phyloP scores from a whole-genome alignment of 2,113 vertebrate genomes.

The Aphelocoma coerulescens region DNA sequence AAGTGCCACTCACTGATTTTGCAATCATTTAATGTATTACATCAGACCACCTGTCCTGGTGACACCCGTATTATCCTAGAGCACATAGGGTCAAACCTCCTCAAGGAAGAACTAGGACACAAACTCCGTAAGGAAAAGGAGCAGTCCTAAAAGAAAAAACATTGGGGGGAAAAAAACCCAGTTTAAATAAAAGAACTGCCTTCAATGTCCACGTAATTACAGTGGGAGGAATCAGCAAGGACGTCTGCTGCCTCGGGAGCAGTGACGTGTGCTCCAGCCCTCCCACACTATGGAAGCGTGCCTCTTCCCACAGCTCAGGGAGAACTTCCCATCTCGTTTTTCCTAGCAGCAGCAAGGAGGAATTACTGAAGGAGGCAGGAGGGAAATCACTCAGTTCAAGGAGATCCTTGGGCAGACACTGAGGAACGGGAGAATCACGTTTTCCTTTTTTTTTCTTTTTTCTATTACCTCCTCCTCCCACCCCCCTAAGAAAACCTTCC shows the following conservation, averaged over 20 bases:
- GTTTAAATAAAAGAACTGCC: neutral
- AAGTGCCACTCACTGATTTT: neutral
- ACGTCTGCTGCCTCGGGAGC: neutral
- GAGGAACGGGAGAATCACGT: neutral
- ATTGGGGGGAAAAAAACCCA: neutral
- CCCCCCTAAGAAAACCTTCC: neutral
- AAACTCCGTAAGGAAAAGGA: neutral
- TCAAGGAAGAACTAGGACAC: neutral
- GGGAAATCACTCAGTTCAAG: neutral
- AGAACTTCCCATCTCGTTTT: neutral
- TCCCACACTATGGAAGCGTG: neutral
- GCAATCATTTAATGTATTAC: neutral
- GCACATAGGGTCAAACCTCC: neutral
- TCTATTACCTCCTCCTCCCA: neutral
- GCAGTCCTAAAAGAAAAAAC: neutral
- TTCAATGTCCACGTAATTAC: neutral
- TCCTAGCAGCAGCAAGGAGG: neutral
- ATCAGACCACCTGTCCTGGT: neutral
- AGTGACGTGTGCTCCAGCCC: neutral
- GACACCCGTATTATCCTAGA: neutral
- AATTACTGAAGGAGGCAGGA: neutral
- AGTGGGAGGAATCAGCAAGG: neutral
- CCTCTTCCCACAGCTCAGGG: neutral
- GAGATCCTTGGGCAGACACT: neutral
- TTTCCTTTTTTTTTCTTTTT: neutral